Base-by-base conservation (phyloP, 2,797 vertebrate species). In the Todus mexicanus region DNA sequence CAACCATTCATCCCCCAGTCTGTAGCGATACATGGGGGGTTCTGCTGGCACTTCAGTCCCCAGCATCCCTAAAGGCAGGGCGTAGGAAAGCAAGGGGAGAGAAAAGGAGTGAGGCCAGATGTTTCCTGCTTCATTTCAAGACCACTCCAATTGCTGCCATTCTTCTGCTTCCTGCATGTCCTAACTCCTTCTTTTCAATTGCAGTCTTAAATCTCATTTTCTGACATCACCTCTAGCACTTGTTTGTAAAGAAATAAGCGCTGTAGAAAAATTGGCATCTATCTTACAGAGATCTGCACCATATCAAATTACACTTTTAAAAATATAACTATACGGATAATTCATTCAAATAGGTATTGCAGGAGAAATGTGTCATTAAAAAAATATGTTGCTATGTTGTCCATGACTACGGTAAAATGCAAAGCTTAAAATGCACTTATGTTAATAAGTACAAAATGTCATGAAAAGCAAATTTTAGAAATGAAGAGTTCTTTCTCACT, bases 101-200 rank as follows among this genome's bases (percentile, higher is more conserved):
- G 16, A 25, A 63, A 92, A 78, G 71, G 17, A 79, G 48, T 5
- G 33, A 89, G 31, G 33, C 3, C n/a, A 70, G 59, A 48, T 15
- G 21, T 33, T 90, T 84, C 61, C 48, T 48, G 23, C 19, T 22
- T 91, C 2, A 1, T 68, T 72, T 66, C 51, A 68, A 4, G 15
- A 48, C 11, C 0, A 1, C 4, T 20, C 16, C n/a, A 77, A 54
- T 38, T 3, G 3, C 29, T 53, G 23, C 12, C 1, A 26, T 75
- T 91, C 66, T 88, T 14, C 78, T 64, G 23, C 26, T 23, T 75
- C 35, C 33, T 33, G 23, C 47, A 60, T 5, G 5, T 53, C 60
- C 35, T 26, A 79, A 64, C 29, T 45, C 18, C 27, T 64, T 63
- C 45, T 70, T 61, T 84, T 48, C 69, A 74, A n/a, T 38, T 50